Base-by-base conservation (phyloP, 2,113 vertebrate genomes). In the Helogale parvula region DNA sequence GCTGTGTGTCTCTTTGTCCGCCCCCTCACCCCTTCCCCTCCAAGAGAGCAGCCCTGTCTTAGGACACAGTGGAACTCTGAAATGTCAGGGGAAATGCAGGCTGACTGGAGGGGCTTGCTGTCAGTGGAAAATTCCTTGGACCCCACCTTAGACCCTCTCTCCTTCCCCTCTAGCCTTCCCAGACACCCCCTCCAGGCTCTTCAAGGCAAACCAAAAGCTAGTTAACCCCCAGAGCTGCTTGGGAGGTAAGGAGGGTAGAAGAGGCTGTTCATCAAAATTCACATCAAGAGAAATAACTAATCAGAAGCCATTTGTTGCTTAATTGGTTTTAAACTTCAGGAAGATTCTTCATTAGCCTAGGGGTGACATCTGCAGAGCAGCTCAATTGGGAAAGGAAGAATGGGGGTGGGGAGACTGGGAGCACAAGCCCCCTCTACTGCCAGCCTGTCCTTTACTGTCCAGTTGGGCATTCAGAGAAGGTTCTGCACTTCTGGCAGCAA, bases 241-340 rank as follows among this genome's bases (percentile, higher is more conserved):
- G 41, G 50, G 35, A 31, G 31, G 45, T 17, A 47, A 65, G 33
- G 50, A 47, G 2, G 57, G 25, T 11, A 92, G 47, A 96, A 21
- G n/a, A 90, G 41, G 45, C 72, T 38, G 19, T 94, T 97, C 85
- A 85, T 95, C 95, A 93, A 96, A 94, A 98, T 97, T 96, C 93
- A 74, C 82, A 97, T 96, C 77, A 85, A 97, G 85, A 93, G 81
- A 98, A 97, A 96, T 69, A 96, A 95, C 90, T 97, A 95, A 97
- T 94, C 94, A 96, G 88, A 97, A 94, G 41, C 33, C 5, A 21
- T 97, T 97, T 91, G 86, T 86, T 80, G 85, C 88, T 97, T 98
- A 97, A 96, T 94, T 97, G 94, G 54, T 97, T 98, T 97, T 93
- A 94, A 96, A 97, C 97, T 95, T 96, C 68, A 88, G 71, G 85